Percentiles rank a stretch among this genome's conserved stretches.
These are phyloP conservation scores for Dolichallabes microphthalmus DNA, from an alignment of 2,113 vertebrate genomes.

Conservation along the genomic window DNA sequence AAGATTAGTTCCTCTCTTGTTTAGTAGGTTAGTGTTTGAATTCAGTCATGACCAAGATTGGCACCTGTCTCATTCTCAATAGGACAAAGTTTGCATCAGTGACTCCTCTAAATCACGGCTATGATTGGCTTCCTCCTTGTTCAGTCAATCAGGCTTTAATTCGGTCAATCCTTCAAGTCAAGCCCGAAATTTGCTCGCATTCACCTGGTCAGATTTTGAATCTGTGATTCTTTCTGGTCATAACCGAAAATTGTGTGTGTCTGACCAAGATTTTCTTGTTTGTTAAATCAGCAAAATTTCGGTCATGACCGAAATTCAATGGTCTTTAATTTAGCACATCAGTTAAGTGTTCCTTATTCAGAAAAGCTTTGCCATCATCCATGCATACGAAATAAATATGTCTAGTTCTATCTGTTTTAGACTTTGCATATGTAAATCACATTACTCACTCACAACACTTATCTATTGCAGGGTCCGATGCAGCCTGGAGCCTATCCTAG, in stretches of 20 bases:
- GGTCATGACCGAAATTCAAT: not conserved
- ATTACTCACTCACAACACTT: no score
- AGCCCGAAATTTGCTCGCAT: not conserved
- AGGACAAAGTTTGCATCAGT: not conserved
- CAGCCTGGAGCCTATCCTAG: no score
- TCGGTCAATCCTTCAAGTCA: not conserved
- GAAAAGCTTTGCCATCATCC: not conserved
- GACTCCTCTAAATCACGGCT: not conserved
- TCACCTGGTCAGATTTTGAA: not conserved
- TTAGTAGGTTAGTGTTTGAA: not conserved
- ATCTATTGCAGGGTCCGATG: no score
- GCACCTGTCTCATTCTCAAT: not conserved
- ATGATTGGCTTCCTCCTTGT: not conserved
- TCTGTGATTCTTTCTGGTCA: not conserved
- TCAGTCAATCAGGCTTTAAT: not conserved
- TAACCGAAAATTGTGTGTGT: not conserved
- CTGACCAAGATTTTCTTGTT: not conserved
- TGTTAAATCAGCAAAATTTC: not conserved
- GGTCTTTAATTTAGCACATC: not conserved
- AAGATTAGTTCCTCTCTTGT: not conserved
- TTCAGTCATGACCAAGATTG: not conserved
- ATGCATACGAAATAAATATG: not conserved
- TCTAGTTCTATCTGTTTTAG: not conserved
- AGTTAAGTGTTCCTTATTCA: not conserved
- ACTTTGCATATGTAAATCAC: no score